Evolutionary conservation across 2,888 invertebrate genomes (phyloP).

Genomic region (Caenorhabditis angaria): DNA sequence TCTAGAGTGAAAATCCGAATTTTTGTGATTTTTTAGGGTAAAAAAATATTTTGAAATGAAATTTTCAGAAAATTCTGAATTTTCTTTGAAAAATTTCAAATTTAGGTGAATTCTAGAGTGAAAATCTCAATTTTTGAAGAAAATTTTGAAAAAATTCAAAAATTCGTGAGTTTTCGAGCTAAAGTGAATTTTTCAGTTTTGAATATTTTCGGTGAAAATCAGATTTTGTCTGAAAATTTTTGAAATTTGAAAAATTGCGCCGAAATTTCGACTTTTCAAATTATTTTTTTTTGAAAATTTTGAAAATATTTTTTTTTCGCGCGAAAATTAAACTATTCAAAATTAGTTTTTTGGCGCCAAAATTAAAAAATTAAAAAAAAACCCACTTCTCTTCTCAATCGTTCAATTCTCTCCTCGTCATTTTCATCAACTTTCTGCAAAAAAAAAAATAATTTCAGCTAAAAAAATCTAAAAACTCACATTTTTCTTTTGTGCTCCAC

Average conservation of each 20-base stretch:
- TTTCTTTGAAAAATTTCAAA: not conserved
- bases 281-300: not conserved
- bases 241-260: too few relatives aligned
- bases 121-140: not conserved
- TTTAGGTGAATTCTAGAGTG: not conserved
- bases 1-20: too few relatives aligned
- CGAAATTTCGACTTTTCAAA: not conserved
- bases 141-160: not conserved
- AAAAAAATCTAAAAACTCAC: not conserved
- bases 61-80: not conserved
- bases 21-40: too few relatives aligned
- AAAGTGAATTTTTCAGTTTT: too few relatives aligned
- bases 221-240: too few relatives aligned
- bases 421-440: conserved; percentile 28
- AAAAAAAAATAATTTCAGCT: not conserved
- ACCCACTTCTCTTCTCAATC: conserved; percentile 31
- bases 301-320: not conserved
- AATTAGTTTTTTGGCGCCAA: not conserved
- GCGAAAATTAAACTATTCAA: not conserved
- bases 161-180: too few relatives aligned
- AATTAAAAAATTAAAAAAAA: not conserved
- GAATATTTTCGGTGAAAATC: too few relatives aligned
- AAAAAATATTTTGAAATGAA: too few relatives aligned
- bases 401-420: conserved; percentile 30
- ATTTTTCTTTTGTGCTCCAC: not conserved